Evolutionary conservation across 2,888 invertebrate species (phyloP).

Genomic region (Leucoma salicis): DNA sequence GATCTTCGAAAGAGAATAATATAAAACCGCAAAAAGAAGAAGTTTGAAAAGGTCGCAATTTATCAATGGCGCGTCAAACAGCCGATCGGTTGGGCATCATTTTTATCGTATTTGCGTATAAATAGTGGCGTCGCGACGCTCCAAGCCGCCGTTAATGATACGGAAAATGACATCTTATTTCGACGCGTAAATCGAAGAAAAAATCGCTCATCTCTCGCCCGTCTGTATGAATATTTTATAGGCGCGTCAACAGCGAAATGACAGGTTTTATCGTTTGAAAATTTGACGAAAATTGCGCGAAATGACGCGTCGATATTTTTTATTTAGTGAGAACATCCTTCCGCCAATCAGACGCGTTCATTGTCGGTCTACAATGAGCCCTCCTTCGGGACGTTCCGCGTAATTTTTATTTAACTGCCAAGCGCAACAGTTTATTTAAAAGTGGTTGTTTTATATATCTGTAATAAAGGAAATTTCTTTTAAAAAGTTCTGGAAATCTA

Average conservation of each 20-base stretch:
- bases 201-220: slow-evolving; percentile 79
- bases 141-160: slow-evolving; percentile 80
- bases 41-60: slow-evolving; percentile 75
- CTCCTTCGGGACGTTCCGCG: slow-evolving; percentile 67
- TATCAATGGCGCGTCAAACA: slow-evolving; percentile 80
- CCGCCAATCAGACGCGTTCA: slow-evolving; percentile 80
- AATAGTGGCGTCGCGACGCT: slow-evolving; percentile 77
- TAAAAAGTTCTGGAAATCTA: too few species aligned
- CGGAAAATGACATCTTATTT: slow-evolving; percentile 83
- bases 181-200: slow-evolving; percentile 81
- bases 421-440: slow-evolving; percentile 70
- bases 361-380: slow-evolving; percentile 72
- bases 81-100: slow-evolving; percentile 78
- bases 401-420: slow-evolving; percentile 76
- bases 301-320: slow-evolving; percentile 82
- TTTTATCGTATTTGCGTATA: slow-evolving; percentile 82
- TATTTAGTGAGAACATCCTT: slow-evolving; percentile 82
- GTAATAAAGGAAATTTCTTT: neutral
- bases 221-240: slow-evolving; percentile 81
- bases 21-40: slow-evolving; percentile 53
- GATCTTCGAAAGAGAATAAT: slow-evolving; percentile 43
- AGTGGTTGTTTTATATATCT: slow-evolving; percentile 36
- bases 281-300: slow-evolving; percentile 80
- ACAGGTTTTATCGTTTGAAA: slow-evolving; percentile 83
- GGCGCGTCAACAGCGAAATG: slow-evolving; percentile 82